Percentiles rank a stretch among this genome's conserved stretches.
Evolutionary conservation across 2,113 vertebrate genomes (phyloP).

Genomic region (Oceanites oceanicus): DNA sequence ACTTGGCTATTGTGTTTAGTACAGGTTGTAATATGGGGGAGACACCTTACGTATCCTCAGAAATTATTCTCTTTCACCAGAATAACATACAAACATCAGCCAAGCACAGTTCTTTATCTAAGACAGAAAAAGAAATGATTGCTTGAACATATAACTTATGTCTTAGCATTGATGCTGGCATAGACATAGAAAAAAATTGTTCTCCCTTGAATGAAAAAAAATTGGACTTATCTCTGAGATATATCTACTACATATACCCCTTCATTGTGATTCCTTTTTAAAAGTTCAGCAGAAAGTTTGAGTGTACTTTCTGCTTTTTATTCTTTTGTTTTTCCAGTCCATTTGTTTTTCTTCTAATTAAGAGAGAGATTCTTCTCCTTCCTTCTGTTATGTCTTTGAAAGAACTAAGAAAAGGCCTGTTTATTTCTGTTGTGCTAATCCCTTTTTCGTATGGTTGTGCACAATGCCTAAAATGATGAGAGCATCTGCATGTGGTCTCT

Average conservation of each 20-base stretch:
- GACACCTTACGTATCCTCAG: background rate
- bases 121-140: background rate
- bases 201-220: background rate
- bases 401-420: slow-evolving; percentile 8
- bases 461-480: slow-evolving; percentile 35
- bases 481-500: slow-evolving; percentile 30
- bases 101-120: background rate
- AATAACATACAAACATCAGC: background rate
- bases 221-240: background rate
- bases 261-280: background rate
- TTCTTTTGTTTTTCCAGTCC: background rate
- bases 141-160: background rate
- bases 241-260: background rate
- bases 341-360: slow-evolving; percentile 32
- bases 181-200: background rate
- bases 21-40: background rate
- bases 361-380: background rate
- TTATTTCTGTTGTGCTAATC: slow-evolving; percentile 45
- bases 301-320: background rate
- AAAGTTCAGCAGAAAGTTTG: background rate
- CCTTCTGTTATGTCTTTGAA: background rate
- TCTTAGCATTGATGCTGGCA: background rate
- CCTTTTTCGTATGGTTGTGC: background rate
- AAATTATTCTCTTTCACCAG: background rate
- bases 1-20: background rate